Evolutionary conservation across 2,797 vertebrate genomes (phyloP).

Genomic region (Aeoliscus strigatus): DNA sequence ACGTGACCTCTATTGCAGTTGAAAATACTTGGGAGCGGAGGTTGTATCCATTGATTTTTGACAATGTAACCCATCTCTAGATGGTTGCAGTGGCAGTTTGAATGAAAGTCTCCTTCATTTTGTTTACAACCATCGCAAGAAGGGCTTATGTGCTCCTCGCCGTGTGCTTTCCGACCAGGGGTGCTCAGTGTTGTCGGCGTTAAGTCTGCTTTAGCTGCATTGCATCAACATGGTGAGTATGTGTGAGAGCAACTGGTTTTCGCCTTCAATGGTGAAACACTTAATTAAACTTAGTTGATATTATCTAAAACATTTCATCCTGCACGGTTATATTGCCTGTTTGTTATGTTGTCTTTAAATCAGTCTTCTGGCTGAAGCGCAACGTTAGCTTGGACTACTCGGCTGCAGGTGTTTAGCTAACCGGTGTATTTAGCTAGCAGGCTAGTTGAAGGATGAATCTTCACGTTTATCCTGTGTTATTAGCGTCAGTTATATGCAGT

Average conservation of each 20-base stretch:
- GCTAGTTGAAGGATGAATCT: background rate
- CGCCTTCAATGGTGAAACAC: too few relatives aligned
- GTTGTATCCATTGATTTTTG: constrained; percentile 49
- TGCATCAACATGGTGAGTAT: constrained; percentile 78
- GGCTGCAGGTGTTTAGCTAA: constrained; percentile 32
- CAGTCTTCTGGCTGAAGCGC: background rate
- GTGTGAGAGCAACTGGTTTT: too few relatives aligned
- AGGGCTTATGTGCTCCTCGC: constrained; percentile 77
- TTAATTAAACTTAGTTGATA: too few relatives aligned
- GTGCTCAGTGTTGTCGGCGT: constrained; percentile 69
- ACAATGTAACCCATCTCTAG: constrained; percentile 50
- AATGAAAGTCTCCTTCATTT: constrained; percentile 50
- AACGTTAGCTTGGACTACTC: constrained; percentile 39
- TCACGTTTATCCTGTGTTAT: background rate
- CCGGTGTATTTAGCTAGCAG: constrained; percentile 17
- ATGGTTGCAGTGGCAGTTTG: constrained; percentile 25
- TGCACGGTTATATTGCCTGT: too few relatives aligned
- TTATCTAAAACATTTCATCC: too few relatives aligned
- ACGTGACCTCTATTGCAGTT: constrained; percentile 81
- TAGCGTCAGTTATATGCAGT: background rate
- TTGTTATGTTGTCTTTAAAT: too few relatives aligned
- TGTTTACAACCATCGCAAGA: constrained; percentile 44
- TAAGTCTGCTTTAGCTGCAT: constrained; percentile 66
- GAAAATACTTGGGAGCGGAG: constrained; percentile 72
- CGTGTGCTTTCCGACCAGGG: constrained; percentile 67